These are phyloP conservation scores for Falco cherrug DNA, from an alignment of 2,797 vertebrate genomes.

Conservation along the genomic window DNA sequence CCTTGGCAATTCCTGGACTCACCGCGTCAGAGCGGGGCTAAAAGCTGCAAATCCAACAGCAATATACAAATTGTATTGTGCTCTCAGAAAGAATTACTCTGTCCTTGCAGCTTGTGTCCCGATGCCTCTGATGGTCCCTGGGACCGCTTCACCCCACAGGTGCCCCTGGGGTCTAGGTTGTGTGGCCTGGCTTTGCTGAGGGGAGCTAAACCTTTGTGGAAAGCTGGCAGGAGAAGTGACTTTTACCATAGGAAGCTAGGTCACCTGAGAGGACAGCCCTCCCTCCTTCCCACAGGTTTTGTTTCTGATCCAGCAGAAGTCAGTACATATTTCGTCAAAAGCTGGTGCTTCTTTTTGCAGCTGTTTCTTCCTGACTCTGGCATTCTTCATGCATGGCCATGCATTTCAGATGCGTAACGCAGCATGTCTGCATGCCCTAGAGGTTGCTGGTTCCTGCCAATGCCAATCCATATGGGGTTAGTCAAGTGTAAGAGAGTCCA, in stretches of 20 bases:
- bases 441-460: conserved; percentile 10
- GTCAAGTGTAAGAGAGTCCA: not conserved
- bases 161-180: not conserved
- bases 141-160: not conserved
- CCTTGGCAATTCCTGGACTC: not conserved
- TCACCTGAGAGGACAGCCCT: not conserved
- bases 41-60: not conserved
- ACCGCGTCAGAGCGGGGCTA: not conserved
- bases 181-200: not conserved
- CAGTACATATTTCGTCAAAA: not conserved
- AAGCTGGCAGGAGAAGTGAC: not conserved
- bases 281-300: not conserved
- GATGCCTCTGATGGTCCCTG: not conserved
- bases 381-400: not conserved
- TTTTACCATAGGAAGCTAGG: not conserved
- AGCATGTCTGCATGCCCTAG: not conserved
- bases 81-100: not conserved
- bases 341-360: not conserved
- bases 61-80: not conserved
- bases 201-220: not conserved
- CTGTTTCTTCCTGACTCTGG: not conserved
- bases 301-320: not conserved
- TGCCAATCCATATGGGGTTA: not conserved
- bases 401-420: not conserved
- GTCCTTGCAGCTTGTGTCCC: not conserved